Conservation (phyloP, 2,113 vertebrate species). For the Prolemur simus region DNA sequence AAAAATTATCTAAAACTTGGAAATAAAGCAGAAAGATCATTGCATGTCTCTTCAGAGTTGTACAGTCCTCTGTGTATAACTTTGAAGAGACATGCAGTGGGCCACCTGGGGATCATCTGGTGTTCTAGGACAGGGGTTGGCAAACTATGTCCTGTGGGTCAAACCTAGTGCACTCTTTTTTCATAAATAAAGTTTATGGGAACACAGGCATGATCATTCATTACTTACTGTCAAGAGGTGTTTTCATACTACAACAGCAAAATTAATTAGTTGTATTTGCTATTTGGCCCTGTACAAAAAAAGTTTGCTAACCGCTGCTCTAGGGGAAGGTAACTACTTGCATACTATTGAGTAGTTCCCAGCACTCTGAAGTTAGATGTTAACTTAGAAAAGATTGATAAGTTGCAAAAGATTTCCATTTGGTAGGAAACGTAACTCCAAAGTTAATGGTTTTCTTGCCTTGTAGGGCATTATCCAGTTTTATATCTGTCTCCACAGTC, state of each 20-base stretch:
- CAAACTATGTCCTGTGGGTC: background rate
- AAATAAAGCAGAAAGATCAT: background rate
- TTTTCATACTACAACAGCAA: background rate
- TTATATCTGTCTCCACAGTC: background rate
- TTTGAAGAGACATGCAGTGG: background rate
- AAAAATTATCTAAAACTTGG: background rate
- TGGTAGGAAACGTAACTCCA: background rate
- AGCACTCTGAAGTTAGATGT: background rate
- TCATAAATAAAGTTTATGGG: background rate
- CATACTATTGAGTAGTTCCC: background rate
- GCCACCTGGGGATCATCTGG: background rate
- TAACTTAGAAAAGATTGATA: background rate
- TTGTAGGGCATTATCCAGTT: background rate
- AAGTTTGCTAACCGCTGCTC: background rate
- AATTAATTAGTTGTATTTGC: background rate
- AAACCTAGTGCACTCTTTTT: background rate
- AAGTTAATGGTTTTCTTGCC: background rate
- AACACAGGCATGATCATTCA: background rate
- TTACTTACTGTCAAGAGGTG: background rate
- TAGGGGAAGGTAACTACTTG: background rate
- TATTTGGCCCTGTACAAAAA: background rate
- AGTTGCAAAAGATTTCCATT: background rate
- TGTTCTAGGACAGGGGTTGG: background rate
- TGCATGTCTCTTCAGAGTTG: background rate
- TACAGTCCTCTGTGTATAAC: too few relatives aligned